These are phyloP conservation scores for Perca schrenkii DNA, from an alignment of 2,113 vertebrate genomes.

Conservation along the genomic window DNA sequence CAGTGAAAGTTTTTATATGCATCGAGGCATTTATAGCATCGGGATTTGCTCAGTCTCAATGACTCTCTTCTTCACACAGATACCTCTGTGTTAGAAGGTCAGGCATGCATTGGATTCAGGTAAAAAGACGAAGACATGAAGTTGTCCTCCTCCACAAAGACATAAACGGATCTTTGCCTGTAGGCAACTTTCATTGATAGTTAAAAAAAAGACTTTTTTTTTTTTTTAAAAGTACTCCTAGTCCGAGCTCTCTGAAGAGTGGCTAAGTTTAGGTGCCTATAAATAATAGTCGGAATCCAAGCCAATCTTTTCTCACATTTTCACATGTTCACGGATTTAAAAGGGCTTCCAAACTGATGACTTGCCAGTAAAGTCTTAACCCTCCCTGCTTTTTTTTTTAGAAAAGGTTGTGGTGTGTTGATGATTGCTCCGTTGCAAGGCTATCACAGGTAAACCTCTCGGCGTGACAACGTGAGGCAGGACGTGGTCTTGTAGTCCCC, in stretches of 20 bases:
- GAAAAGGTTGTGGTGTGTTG: conserved; percentile 28
- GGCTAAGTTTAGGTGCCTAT: conserved; percentile 68
- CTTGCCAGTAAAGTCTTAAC: conserved; percentile 49
- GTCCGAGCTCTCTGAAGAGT: conserved; percentile 43
- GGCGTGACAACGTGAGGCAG: conserved; percentile 84
- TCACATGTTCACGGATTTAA: conserved; percentile 59
- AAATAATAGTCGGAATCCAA: conserved; percentile 74
- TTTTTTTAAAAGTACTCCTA: conserved; percentile 46
- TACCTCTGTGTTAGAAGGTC: conserved; percentile 68
- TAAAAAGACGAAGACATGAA: conserved; percentile 68
- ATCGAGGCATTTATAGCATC: conserved; percentile 60
- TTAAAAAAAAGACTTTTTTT: conserved; percentile 50
- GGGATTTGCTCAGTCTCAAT: conserved; percentile 54
- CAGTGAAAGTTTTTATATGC: conserved; percentile 45
- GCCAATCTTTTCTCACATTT: conserved; percentile 59
- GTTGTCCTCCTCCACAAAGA: conserved; percentile 66
- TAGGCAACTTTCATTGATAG: conserved; percentile 54
- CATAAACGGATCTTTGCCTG: conserved; percentile 58
- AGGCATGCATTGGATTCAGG: conserved; percentile 79
- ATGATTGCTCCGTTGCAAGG: conserved; percentile 33
- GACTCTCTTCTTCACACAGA: conserved; percentile 63
- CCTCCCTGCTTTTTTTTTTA: conserved; percentile 29
- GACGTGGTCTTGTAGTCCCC: conserved; percentile 86
- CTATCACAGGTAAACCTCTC: conserved; percentile 86
- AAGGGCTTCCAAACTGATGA: conserved; percentile 56